Conservation (phyloP, 2,888 invertebrate genomes). For the Eilema caniola region DNA sequence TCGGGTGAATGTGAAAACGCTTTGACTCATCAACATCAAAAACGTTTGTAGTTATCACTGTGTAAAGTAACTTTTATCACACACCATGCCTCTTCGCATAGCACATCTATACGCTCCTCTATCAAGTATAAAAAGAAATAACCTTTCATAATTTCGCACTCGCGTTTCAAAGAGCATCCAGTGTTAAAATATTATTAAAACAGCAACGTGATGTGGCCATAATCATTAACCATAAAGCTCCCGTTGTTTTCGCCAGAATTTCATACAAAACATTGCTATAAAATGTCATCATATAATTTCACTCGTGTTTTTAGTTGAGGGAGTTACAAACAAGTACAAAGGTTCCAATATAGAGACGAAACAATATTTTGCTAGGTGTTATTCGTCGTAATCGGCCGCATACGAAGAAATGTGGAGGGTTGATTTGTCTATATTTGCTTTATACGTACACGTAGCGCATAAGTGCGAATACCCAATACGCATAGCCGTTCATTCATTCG, state of each 20-base stretch:
- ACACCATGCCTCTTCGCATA: too few relatives aligned
- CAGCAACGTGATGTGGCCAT: slow-evolving; percentile 33
- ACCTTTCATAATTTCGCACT: slow-evolving; percentile 1
- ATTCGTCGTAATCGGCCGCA: too few relatives aligned
- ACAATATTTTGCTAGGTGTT: too few relatives aligned
- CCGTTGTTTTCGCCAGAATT: slow-evolving; percentile 16
- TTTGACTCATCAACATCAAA: too few relatives aligned
- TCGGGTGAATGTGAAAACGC: too few relatives aligned
- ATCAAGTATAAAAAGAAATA: neutral
- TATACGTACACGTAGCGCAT: too few relatives aligned
- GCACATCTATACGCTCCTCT: neutral
- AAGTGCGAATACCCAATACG: too few relatives aligned
- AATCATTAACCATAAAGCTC: slow-evolving; percentile 33
- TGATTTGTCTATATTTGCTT: too few relatives aligned
- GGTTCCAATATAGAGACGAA: neutral
- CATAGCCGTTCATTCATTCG: too few relatives aligned
- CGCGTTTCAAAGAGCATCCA: slow-evolving; percentile 17
- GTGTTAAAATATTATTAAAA: slow-evolving; percentile 26
- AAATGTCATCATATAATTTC: slow-evolving; percentile 15
- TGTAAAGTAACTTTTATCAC: too few relatives aligned
- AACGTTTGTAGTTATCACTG: too few relatives aligned
- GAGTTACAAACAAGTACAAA: neutral
- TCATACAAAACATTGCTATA: slow-evolving; percentile 18
- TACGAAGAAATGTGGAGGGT: too few relatives aligned
- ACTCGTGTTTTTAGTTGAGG: slow-evolving; percentile 10